phyloP scores from a whole-genome alignment of 1,140 invertebrate species.

The Asbolus verrucosus region DNA sequence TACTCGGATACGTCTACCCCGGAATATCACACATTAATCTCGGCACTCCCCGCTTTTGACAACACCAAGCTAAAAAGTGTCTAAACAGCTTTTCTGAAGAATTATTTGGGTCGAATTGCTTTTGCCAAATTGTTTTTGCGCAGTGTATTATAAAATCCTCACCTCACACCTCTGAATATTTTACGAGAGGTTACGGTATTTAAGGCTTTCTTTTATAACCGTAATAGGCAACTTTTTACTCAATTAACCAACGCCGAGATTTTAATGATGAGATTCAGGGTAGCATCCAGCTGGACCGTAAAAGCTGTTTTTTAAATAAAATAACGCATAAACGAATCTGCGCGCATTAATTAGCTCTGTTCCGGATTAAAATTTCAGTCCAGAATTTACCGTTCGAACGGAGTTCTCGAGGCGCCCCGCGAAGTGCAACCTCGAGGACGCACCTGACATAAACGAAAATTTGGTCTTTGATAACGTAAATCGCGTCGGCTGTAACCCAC shows the following conservation, averaged over 20 bases:
- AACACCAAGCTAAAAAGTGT: conserved; percentile 10
- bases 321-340: background rate
- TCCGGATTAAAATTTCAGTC: background rate
- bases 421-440: too few relatives aligned
- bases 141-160: conserved; percentile 6
- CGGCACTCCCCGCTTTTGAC: background rate
- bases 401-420: too few relatives aligned
- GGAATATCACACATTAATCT: conserved; percentile 37
- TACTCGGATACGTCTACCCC: conserved; percentile 25
- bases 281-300: background rate
- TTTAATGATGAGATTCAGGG: conserved; percentile 4
- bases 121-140: conserved; percentile 6
- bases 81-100: too few relatives aligned
- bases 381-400: background rate
- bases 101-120: too few relatives aligned
- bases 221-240: conserved; percentile 8
- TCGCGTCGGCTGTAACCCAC: too few relatives aligned
- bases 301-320: background rate
- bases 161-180: background rate
- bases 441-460: too few relatives aligned
- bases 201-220: conserved; percentile 15
- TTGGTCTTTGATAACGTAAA: too few relatives aligned
- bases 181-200: background rate
- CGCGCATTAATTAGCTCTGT: background rate
- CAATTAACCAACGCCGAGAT: conserved; percentile 27